Base-by-base conservation (phyloP, 2,113 vertebrate genomes). In the Aphyosemion australe region DNA sequence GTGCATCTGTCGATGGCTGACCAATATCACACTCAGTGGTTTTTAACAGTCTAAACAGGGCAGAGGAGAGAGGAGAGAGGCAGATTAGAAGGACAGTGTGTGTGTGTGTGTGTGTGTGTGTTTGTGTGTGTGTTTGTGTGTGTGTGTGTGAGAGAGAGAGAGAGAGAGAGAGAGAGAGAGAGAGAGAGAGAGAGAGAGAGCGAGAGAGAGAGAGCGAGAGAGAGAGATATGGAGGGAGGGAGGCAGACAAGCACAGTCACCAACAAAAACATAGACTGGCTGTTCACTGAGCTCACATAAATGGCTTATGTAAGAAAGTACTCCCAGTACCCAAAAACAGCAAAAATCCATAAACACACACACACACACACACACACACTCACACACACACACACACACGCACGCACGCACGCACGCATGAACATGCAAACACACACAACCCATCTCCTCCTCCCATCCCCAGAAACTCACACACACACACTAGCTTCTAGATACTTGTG, bases 221-320 rank as follows among this genome's bases (percentile, higher is more conserved):
- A 54, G 75, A 54, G 61, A 56, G 80, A 18, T 64, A 59, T 15
- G 19, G 74, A 78, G 76, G 61, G 80, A 74, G 78, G 72, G 64
- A 79, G 65, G 69, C 80, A 87, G 88, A 90, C 87, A 78, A 78
- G 87, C 58, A 37, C 79, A 79, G 77, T 86, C 69, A 82, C 79
- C 78, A 87, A 87, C 76, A 85, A 85, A 90, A 89, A 91, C 85
- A 91, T 64, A 82, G 91, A 91, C 94, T 90, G 89, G 93, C 80
- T 88, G 93, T 91, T 94, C 91, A 86, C 92, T 94, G 91, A 94
- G 94, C 93, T 93, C 87, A 91, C 89, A 94, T 90, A 92, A 91
- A 92, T 92, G 90, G 76, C 92, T 98, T 97, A 95, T 90, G 93
- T 95, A 96, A 97, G 95, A 94, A 93, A 93, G 94, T 92, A 95